phyloP scores from a whole-genome alignment of 2,888 invertebrate species.

The Lasioglossum malachurum region DNA sequence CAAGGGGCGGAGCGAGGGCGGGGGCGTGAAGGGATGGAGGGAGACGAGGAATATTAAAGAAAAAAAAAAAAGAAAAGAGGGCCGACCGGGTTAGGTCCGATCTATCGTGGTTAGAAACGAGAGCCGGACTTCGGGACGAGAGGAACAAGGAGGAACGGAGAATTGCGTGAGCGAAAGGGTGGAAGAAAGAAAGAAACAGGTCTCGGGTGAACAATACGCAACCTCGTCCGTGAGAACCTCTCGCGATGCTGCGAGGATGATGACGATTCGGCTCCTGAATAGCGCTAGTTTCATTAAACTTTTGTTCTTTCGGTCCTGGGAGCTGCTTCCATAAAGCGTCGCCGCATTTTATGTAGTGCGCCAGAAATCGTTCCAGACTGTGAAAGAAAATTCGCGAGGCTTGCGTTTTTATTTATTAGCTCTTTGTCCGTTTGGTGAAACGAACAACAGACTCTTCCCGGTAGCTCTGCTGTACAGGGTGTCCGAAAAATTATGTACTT shows the following conservation, averaged over 20 bases:
- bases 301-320: background rate
- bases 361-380: background rate
- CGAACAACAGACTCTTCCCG: background rate
- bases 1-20: background rate
- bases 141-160: conserved; percentile 5
- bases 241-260: conserved; percentile 8
- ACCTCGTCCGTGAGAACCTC: conserved; percentile 53
- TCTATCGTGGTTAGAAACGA: background rate
- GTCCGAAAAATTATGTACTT: too few species aligned
- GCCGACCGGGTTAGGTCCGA: background rate
- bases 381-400: background rate
- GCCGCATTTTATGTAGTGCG: background rate
- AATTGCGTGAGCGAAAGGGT: background rate
- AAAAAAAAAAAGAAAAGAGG: background rate
- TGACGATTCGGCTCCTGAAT: conserved; percentile 15
- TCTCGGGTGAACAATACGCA: conserved; percentile 43
- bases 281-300: background rate
- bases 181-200: conserved; percentile 29
- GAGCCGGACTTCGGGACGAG: background rate
- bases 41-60: conserved; percentile 10
- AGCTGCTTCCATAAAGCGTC: background rate
- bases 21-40: background rate
- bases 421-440: background rate
- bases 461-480: background rate
- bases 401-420: background rate